phyloP scores from a whole-genome alignment of 2,797 vertebrate species.

The Gambelia wislizenii region DNA sequence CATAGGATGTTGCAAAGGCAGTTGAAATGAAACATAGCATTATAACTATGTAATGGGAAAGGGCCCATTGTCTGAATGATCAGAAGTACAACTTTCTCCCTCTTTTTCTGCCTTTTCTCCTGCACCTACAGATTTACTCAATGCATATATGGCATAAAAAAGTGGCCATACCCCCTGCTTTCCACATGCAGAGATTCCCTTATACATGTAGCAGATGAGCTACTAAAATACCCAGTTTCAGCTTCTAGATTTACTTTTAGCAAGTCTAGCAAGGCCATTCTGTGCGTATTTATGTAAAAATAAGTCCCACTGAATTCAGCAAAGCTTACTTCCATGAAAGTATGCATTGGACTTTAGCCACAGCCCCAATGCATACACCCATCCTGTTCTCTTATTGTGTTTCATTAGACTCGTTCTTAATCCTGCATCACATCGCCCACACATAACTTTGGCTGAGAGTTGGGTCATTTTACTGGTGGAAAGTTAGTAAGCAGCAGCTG shows the following conservation, averaged over 20 bases:
- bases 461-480: background rate
- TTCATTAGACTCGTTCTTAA: background rate
- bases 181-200: background rate
- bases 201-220: background rate
- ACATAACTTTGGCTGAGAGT: background rate
- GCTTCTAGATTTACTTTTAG: background rate
- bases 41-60: too few relatives aligned
- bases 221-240: background rate
- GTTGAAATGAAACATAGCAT: too few relatives aligned
- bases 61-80: too few relatives aligned
- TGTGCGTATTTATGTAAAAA: background rate
- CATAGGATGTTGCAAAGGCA: too few relatives aligned
- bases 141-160: background rate
- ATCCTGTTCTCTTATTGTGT: background rate
- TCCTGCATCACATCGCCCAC: background rate
- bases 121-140: background rate
- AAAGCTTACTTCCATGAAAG: background rate
- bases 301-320: background rate
- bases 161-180: background rate
- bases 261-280: background rate
- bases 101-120: background rate
- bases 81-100: background rate
- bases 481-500: constrained; percentile 5
- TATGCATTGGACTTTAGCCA: background rate
- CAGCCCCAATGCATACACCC: background rate